Conservation (phyloP, 2,888 invertebrate species). For the Neocrepidodera transversa region DNA sequence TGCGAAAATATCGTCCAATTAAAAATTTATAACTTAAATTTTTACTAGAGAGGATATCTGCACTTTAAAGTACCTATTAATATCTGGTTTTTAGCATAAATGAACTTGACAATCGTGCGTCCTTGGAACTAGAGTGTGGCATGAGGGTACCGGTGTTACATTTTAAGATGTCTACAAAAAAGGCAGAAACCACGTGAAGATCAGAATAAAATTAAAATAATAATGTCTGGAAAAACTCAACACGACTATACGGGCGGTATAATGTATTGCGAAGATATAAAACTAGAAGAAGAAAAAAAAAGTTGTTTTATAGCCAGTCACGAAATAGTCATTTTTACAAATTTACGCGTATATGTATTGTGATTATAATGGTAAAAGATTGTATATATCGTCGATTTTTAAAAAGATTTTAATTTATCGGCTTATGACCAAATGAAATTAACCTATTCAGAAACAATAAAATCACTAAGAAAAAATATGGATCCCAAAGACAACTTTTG, state of each 20-base stretch:
- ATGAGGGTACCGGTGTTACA: conserved; percentile 39
- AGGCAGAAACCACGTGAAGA: conserved; percentile 22
- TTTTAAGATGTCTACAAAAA: conserved; percentile 32
- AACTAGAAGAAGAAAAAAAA: conserved; percentile 17
- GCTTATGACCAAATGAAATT: too few species aligned
- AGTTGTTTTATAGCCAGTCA: conserved; percentile 13
- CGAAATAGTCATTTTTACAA: conserved; percentile 9
- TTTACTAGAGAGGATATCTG: too few species aligned
- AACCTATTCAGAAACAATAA: too few species aligned
- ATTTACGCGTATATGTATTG: conserved; percentile 8
- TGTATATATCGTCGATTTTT: too few species aligned
- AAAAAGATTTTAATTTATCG: too few species aligned
- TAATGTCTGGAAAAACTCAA: conserved; percentile 32
- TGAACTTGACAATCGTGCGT: conserved; percentile 24
- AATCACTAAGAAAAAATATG: too few species aligned
- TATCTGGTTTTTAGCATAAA: conserved; percentile 17
- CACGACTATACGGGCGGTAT: conserved; percentile 32
- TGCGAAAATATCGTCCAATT: too few species aligned
- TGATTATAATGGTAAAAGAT: too few species aligned
- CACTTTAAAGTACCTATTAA: background rate
- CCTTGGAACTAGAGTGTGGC: conserved; percentile 34
- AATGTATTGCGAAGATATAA: conserved; percentile 20
- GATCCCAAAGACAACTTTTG: too few species aligned
- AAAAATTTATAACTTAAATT: too few species aligned
- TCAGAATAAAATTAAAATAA: conserved; percentile 32